A percentile compares a stretch with the other conserved stretches of the same genome.
These are phyloP conservation scores for Lasioglossum calceatum DNA, from an alignment of 2,888 invertebrate species.

Conservation along the genomic window DNA sequence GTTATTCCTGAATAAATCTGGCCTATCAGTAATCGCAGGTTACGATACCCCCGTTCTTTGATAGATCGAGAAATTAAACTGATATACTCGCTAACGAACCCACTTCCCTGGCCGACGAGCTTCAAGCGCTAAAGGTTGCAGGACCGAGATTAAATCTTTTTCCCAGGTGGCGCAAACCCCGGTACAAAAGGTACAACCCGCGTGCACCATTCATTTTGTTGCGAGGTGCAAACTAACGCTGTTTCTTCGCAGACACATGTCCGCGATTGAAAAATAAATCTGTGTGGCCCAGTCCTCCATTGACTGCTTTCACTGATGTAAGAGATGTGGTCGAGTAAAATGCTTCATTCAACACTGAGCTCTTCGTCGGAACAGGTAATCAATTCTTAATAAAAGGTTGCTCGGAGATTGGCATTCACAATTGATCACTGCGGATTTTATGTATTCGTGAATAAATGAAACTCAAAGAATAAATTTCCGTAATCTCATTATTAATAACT, in stretches of 20 bases:
- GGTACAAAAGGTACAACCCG: conserved; percentile 32
- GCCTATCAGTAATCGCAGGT: not conserved
- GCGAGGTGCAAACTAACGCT: conserved; percentile 11
- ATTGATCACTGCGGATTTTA: not conserved
- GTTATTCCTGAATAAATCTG: not conserved
- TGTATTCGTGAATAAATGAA: not conserved
- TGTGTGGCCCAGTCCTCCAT: not conserved
- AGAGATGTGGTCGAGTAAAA: not conserved
- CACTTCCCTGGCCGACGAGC: conserved; percentile 41
- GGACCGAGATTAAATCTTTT: conserved; percentile 49
- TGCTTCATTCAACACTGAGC: not conserved
- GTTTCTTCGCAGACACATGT: conserved; percentile 4
- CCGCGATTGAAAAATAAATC: not conserved
- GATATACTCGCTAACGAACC: conserved; percentile 36
- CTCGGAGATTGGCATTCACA: not conserved
- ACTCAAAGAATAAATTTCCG: not conserved
- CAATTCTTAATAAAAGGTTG: not conserved
- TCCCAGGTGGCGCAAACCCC: conserved; percentile 48
- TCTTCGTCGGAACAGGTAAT: not conserved
- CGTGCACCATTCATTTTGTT: not conserved
- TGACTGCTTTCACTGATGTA: not conserved
- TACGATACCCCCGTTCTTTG: not conserved
- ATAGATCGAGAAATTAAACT: conserved; percentile 29
- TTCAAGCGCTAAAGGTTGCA: conserved; percentile 25
- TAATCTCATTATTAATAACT: too few species aligned